These are phyloP conservation scores for Rhynchopsitta pachyrhyncha DNA, from an alignment of 2,113 vertebrate genomes.

Conservation along the genomic window DNA sequence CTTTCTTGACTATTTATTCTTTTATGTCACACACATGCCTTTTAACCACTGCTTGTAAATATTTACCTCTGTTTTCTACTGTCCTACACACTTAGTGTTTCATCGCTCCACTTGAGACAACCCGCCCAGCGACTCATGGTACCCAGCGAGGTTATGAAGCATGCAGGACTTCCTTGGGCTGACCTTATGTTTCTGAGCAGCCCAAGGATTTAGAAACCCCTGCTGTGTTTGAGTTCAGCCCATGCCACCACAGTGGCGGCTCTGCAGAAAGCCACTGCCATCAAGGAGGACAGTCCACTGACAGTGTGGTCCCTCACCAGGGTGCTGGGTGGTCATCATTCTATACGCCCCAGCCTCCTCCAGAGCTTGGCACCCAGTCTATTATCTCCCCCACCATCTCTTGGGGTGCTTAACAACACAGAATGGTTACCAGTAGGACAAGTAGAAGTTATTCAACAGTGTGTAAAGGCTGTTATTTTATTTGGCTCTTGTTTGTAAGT, in stretches of 20 bases:
- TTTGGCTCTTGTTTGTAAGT: not conserved
- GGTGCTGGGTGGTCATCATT: not conserved
- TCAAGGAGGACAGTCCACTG: accelerated
- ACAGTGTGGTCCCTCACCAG: not conserved
- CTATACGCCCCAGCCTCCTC: not conserved
- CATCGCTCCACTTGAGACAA: accelerated
- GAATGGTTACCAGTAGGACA: accelerated
- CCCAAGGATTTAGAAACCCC: not conserved
- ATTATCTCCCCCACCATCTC: not conserved
- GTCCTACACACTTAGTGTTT: not conserved
- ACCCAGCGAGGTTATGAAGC: accelerated
- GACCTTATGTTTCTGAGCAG: not conserved
- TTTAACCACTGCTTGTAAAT: not conserved
- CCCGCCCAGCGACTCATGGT: accelerated
- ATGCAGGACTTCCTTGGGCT: not conserved
- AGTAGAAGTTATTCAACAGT: not conserved
- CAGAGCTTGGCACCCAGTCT: not conserved
- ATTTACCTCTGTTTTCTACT: not conserved
- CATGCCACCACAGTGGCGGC: accelerated
- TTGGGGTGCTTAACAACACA: not conserved
- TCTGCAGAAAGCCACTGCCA: not conserved
- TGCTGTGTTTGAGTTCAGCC: too few species aligned
- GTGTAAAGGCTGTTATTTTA: not conserved
- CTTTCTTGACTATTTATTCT: not conserved
- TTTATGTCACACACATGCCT: not conserved